Percentiles rank a stretch among this genome's conserved stretches.
Evolutionary conservation across 2,113 vertebrate species (phyloP).

Genomic region (Gallinago media): DNA sequence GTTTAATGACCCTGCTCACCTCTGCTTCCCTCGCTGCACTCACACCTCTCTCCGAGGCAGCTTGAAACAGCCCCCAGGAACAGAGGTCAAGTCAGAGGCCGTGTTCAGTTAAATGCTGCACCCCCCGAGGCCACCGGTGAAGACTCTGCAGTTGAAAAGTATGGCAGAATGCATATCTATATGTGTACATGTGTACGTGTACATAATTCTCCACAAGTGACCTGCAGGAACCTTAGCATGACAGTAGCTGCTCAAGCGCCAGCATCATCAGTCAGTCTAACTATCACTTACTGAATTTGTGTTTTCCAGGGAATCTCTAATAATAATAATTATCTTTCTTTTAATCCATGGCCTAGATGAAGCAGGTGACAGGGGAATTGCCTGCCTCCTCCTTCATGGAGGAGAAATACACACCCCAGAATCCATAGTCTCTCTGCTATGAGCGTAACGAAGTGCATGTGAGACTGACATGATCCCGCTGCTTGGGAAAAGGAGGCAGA

Average conservation of each 20-base stretch:
- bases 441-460: not conserved
- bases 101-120: not conserved
- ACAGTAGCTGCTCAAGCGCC: not conserved
- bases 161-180: accelerated
- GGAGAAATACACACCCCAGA: not conserved
- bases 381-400: not conserved
- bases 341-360: not conserved
- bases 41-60: not conserved
- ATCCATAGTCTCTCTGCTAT: not conserved
- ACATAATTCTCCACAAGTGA: not conserved
- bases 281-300: no score
- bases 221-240: accelerated
- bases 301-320: not conserved
- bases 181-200: accelerated
- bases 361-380: not conserved
- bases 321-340: not conserved
- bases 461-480: no score
- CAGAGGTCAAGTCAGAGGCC: not conserved
- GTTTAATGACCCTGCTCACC: not conserved
- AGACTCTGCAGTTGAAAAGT: not conserved
- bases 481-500: not conserved
- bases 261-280: not conserved
- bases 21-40: not conserved
- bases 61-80: not conserved
- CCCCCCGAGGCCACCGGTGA: not conserved